Percentiles rank a stretch among this genome's conserved stretches.
phyloP scores from a whole-genome alignment of 2,113 vertebrate genomes.

The Syngnathoides biaculeatus region DNA sequence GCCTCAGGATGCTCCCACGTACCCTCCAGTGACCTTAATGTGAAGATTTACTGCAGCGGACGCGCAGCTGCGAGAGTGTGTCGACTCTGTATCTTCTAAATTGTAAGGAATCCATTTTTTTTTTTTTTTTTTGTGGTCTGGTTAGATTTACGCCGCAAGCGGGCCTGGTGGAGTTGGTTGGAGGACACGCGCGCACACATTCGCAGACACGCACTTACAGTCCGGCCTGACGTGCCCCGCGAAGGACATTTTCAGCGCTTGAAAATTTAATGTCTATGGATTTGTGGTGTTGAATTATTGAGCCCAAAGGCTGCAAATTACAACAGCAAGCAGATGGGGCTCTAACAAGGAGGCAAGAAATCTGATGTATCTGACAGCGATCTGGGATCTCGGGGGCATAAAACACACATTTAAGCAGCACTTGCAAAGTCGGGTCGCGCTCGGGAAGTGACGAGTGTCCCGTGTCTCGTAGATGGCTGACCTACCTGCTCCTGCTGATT shows the following conservation, averaged over 20 bases:
- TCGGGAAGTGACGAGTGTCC: not conserved
- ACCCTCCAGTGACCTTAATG: conserved; percentile 18
- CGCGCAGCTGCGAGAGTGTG: not conserved
- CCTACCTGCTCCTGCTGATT: conserved; percentile 89
- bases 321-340: conserved; percentile 55
- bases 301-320: conserved; percentile 54
- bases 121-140: not conserved
- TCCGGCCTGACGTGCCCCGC: conserved; percentile 25
- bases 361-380: conserved; percentile 30
- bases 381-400: conserved; percentile 13
- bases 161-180: conserved; percentile 1
- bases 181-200: conserved; percentile 1
- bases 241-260: conserved; percentile 62
- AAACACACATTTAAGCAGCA: conserved; percentile 33
- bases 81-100: not conserved
- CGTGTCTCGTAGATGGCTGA: conserved; percentile 81
- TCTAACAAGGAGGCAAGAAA: conserved; percentile 46
- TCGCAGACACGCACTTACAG: not conserved
- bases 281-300: conserved; percentile 74
- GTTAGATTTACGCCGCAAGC: conserved; percentile 10
- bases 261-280: conserved; percentile 69
- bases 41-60: conserved; percentile 6
- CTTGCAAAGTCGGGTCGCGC: conserved; percentile 6
- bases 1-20: conserved; percentile 2
- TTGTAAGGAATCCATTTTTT: conserved; percentile 7